phyloP scores from a whole-genome alignment of 1,140 invertebrate genomes.

The Homalodisca vitripennis region DNA sequence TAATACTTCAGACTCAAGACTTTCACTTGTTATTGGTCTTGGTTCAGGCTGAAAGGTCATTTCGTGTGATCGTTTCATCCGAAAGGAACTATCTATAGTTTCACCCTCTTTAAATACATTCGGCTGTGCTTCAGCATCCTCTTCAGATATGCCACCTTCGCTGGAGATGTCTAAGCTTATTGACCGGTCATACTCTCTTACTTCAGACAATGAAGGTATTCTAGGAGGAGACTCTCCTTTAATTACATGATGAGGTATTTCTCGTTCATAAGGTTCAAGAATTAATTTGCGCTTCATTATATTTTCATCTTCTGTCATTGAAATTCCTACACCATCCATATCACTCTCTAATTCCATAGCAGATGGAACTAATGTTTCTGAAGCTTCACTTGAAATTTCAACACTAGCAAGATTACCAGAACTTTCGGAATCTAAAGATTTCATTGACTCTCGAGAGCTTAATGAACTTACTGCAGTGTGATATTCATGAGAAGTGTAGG shows the following conservation, averaged over 20 bases:
- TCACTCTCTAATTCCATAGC: conserved; percentile 53
- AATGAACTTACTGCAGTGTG: conserved; percentile 78
- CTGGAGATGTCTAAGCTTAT: conserved; percentile 38
- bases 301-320: conserved; percentile 40
- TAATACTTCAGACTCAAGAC: conserved; percentile 38
- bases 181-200: conserved; percentile 29
- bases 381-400: conserved; percentile 81
- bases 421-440: conserved; percentile 83
- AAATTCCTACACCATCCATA: conserved; percentile 42
- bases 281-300: conserved; percentile 38
- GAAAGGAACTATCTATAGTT: conserved; percentile 27
- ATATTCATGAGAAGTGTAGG: conserved; percentile 76
- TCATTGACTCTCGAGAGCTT: conserved; percentile 85
- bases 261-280: conserved; percentile 56
- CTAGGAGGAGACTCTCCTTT: conserved; percentile 43
- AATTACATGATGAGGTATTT: conserved; percentile 49
- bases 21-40: conserved; percentile 46
- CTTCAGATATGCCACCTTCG: conserved; percentile 40
- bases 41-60: conserved; percentile 82
- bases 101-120: conserved; percentile 17
- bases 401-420: conserved; percentile 84
- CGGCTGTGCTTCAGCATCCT: conserved; percentile 30
- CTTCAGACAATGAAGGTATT: conserved; percentile 35
- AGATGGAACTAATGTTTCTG: conserved; percentile 86
- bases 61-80: conserved; percentile 84